Base-by-base conservation (phyloP, 92 coral and sea anemone genomes). In the Anthopleura xanthogrammica region DNA sequence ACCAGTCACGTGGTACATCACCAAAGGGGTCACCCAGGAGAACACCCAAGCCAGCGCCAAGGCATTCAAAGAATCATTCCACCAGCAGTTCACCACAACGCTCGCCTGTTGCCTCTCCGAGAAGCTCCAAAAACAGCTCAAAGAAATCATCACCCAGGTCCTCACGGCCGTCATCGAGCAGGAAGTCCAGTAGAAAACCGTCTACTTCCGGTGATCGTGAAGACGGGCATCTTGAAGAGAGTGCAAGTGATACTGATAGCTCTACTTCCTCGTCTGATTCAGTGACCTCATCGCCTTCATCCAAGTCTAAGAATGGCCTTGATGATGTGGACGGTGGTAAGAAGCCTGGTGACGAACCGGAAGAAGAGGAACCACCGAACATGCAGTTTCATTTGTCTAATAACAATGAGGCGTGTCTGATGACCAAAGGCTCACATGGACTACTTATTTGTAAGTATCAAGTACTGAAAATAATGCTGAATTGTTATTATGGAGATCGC, bases 341-440 rank as follows among this genome's bases (percentile, higher is more conserved):
- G 22, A 80, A 89, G 22, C 57, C 81, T 10, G 76, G 52, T 20
- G 83, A 54, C 40, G 89, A 81, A 20, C 91, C 62, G 43, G 91
- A 91, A 41, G 95, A 89, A 10, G 90, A 89, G 39, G 94, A 81
- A 1, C 95, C 97, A 52, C 91, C 99, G 1, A 85, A 90, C 40
- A 73, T 94, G 16, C 93, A 92, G 89, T 79, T 97, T 68, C 98
- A 97, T 70, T 83, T 94, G 60, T 90, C 98, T 52, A 85, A 86
- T 84, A 90, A 88, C 29, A 90, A 97, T 81, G 99, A 97, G 71
- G 99, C 99, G 5, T 97, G 99, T 89, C 91, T 97, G 82, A 76
- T 95, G 87, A 97, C 99, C 7, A 97, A 97, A 80, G 99, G 99
- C 41, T 94, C 99, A 17, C 99, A 97, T 78, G 99, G 99, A 72